These are phyloP conservation scores for Encarsia formosa DNA, from an alignment of 2,888 invertebrate genomes.

Conservation along the genomic window DNA sequence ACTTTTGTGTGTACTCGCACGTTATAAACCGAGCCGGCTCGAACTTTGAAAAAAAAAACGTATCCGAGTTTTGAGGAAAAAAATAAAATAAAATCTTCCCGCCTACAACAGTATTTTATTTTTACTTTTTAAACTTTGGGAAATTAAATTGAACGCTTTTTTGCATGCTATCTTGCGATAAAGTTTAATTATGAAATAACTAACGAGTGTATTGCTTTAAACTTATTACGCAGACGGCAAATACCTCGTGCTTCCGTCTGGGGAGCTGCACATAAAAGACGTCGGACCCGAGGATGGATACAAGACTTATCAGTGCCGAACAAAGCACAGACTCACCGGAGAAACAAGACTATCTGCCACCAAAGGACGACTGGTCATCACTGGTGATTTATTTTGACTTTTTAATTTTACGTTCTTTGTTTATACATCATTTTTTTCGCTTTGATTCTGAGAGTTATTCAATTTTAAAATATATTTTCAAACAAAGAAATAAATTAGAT, in stretches of 20 bases:
- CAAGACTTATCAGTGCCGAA: conserved; percentile 90
- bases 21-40: no score
- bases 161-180: neutral
- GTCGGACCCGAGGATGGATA: conserved; percentile 92
- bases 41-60: no score
- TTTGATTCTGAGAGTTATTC: no score
- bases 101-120: neutral
- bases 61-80: no score
- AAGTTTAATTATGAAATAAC: neutral
- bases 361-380: conserved; percentile 89
- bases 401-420: neutral
- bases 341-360: conserved; percentile 90
- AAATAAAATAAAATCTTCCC: no score
- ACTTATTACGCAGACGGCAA: conserved; percentile 71
- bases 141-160: conserved; percentile 9
- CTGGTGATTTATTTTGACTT: conserved; percentile 71
- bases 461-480: no score
- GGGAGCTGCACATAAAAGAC: conserved; percentile 92
- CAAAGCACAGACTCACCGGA: conserved; percentile 87
- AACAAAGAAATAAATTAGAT: no score
- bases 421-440: neutral
- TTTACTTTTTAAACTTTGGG: conserved; percentile 8
- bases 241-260: conserved; percentile 90
- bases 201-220: conserved; percentile 2
- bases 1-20: neutral